phyloP scores from a whole-genome alignment of 2,888 invertebrate species.

The Heliconius charithonia region DNA sequence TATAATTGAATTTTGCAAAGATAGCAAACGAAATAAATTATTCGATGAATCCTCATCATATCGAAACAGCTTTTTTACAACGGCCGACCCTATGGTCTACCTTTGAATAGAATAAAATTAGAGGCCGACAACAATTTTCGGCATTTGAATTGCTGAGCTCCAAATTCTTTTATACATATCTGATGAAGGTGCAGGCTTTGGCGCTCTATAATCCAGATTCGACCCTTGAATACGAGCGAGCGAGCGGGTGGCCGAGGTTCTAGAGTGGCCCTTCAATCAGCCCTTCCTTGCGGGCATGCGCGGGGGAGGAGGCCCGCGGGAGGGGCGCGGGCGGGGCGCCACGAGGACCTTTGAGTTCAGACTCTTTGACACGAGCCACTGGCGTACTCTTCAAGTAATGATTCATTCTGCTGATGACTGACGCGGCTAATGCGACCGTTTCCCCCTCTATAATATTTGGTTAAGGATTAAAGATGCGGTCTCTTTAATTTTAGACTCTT shows the following conservation, averaged over 20 bases:
- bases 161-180: constrained; percentile 79
- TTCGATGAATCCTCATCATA: constrained; percentile 51
- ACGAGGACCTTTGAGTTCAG: constrained; percentile 81
- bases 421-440: constrained; percentile 79
- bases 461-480: constrained; percentile 64
- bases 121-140: constrained; percentile 71
- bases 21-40: constrained; percentile 42
- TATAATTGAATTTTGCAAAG: constrained; percentile 49
- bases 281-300: constrained; percentile 74
- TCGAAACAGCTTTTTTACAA: constrained; percentile 53
- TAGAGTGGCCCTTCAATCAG: constrained; percentile 84
- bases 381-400: constrained; percentile 83
- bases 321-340: constrained; percentile 53
- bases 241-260: constrained; percentile 81
- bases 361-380: constrained; percentile 83
- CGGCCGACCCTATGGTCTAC: constrained; percentile 54
- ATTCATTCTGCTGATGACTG: constrained; percentile 83
- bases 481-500: constrained; percentile 41
- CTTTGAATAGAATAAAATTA: constrained; percentile 73
- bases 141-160: constrained; percentile 69
- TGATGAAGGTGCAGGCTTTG: constrained; percentile 81
- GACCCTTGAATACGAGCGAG: constrained; percentile 82
- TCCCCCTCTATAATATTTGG: constrained; percentile 70
- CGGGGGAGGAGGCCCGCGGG: constrained; percentile 56
- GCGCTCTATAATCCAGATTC: constrained; percentile 82